Base-by-base conservation (phyloP, 2,888 invertebrate species). In the Hirtodrosophila duncani region DNA sequence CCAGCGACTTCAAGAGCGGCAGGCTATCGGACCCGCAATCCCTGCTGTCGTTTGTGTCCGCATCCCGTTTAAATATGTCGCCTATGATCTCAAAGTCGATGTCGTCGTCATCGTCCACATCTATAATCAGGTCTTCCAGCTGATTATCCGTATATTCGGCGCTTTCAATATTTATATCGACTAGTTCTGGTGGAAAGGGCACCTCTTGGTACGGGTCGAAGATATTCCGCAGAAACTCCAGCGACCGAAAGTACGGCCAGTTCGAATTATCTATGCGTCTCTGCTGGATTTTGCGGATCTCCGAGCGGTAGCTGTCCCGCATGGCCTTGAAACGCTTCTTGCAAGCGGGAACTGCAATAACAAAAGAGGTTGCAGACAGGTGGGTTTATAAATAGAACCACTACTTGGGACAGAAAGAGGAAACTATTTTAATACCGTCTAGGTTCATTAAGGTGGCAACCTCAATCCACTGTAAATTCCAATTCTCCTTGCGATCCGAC, bases 31-130 rank as follows among this genome's bases (percentile, higher is more conserved):
- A 56, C 1, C 44, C 33, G 1, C 51, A 46, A 2, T 58, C 62
- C 2, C n/a, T n/a, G n/a, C n/a, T n/a, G n/a, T n/a, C n/a, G n/a
- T n/a, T n/a, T n/a, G n/a, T n/a, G n/a, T n/a, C n/a, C 3, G 55
- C 6, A 0, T 57, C 55, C 2, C 55, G 55, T 21, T 74, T 63
- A 6, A 81, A 75, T 18, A 81, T 78, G 16, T 75, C 75, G 0
- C 59, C 65, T 31, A 81, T 62, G 5, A 77, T 60, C 7, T 81
- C 75, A 31, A 81, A 77, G 5, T 65, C 81, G 33, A 64, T 59
- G 0, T 70, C 74, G 36, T 78, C 69, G 17, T 78, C 81, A 18
- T 62, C 61, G 7, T 77, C 74, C 7, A 67, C 26, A 24, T 77
- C 78, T 3, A 80, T 62, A 3, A 53, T 16, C 5, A 78, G 67